Conservation (phyloP, 2,888 invertebrate species). For the Lamproptera curius region DNA sequence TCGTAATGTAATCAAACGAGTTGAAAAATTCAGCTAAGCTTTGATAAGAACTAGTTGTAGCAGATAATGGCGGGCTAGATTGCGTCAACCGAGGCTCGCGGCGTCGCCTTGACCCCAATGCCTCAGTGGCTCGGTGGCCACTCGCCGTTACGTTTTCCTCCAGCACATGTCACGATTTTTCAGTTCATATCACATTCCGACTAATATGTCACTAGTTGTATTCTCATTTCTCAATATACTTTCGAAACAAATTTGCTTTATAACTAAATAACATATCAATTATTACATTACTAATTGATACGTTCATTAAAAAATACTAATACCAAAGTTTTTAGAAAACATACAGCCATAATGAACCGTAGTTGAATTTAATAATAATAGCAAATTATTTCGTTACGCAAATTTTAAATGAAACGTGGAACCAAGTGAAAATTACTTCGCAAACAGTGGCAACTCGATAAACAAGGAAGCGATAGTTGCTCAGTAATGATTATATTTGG, state of each 20-base stretch:
- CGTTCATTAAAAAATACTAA: too few species aligned
- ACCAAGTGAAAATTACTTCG: constrained; percentile 9
- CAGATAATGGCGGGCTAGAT: constrained; percentile 44
- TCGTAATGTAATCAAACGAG: constrained; percentile 12
- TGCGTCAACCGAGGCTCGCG: constrained; percentile 50
- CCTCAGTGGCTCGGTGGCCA: constrained; percentile 24
- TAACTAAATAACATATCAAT: too few species aligned
- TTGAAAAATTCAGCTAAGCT: constrained; percentile 32
- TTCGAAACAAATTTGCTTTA: too few species aligned
- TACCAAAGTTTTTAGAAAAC: too few species aligned
- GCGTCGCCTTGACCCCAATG: constrained; percentile 65
- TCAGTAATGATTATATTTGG: constrained; percentile 2
- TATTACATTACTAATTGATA: too few species aligned
- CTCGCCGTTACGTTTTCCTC: constrained; percentile 34
- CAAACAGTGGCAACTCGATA: constrained; percentile 10
- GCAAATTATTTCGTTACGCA: too few species aligned
- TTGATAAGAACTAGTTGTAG: constrained; percentile 43
- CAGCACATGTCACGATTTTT: constrained; percentile 29
- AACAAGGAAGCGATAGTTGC: constrained; percentile 17
- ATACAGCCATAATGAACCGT: too few species aligned
- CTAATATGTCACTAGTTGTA: neutral
- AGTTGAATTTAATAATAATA: too few species aligned
- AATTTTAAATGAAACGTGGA: too few species aligned
- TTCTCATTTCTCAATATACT: too few species aligned
- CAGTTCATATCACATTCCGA: neutral